Evolutionary conservation across 2,888 invertebrate genomes (phyloP), one percentile per base, ranked within the genome.

Genomic region (Polia nebulosa): DNA sequence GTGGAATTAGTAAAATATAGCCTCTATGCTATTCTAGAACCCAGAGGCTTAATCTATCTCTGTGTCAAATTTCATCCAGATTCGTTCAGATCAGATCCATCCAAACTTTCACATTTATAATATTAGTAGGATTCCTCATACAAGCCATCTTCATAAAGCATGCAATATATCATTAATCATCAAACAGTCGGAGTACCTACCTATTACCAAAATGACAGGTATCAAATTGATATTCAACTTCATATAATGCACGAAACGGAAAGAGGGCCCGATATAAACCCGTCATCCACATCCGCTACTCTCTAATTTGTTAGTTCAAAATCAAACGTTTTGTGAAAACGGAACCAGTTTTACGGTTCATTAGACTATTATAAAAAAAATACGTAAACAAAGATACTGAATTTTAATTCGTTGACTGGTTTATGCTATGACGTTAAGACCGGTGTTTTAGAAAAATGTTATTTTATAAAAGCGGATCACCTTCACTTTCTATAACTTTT

Each of bases 311-410:
- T 83, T 82, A 85, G 66, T 74, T 82, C 8, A 65, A 65, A 52
- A 39, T 32, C 73, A 71, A 78, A 75, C 72, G 82, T 82, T 88
- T 90, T 86, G 87, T 89, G 81, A 76, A 84, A 90, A 88, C 86
- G 89, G 89, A 89, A 90, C 88, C 83, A 76, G 89, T 93, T 93
- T 91, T 87, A 91, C 91, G 93, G 90, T 91, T 87, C 87, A 94
- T 92, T 90, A 87, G 85, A 47, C 79, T 72, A 85, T 86, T 76
- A 91, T 88, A 91, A 90, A 87, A 90, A 87, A 86, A 83, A 82
- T 34, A 78, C 72, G 82, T 87, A 87, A 87, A 86, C 87, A 87
- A 87, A 83, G 83, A 63, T 67, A 75, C 64, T 59, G 84, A 87
- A 88, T 88, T 85, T 87, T 85, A 84, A 87, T 86, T 80, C 80